Conservation (phyloP, 2,797 vertebrate genomes). For the Pantherophis alleghaniensis region DNA sequence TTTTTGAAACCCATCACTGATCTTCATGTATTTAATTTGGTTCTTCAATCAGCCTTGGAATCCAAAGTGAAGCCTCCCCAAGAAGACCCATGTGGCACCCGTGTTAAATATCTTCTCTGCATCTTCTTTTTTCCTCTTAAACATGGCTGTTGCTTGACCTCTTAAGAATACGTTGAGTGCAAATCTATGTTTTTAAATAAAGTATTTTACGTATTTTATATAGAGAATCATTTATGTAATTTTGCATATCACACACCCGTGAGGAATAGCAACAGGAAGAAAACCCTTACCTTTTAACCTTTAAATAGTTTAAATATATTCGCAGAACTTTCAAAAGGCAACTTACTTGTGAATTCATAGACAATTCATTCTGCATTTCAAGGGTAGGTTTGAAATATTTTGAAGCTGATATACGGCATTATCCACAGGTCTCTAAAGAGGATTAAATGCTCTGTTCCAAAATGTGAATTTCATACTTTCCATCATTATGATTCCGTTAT, state of each 20-base stretch:
- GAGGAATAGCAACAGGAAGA: background rate
- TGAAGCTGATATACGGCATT: slow-evolving; percentile 15
- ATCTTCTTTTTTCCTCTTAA: background rate
- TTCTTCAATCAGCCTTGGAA: background rate
- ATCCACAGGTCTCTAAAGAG: slow-evolving; percentile 10
- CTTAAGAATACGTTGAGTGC: background rate
- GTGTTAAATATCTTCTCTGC: background rate
- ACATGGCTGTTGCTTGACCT: background rate
- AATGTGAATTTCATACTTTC: slow-evolving; percentile 24
- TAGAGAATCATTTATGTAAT: background rate
- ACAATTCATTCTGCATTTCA: slow-evolving; percentile 19
- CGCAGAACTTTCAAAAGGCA: background rate
- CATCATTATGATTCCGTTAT: background rate
- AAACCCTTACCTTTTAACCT: background rate
- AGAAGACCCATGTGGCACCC: background rate
- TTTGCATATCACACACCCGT: background rate
- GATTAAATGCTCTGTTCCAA: slow-evolving; percentile 10
- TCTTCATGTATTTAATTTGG: background rate
- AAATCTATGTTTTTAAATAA: background rate
- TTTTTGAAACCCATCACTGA: too few relatives aligned
- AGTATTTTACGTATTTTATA: background rate
- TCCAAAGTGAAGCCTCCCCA: background rate
- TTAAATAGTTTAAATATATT: background rate
- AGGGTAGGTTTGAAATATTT: background rate
- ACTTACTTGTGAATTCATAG: slow-evolving; percentile 26